Conservation (phyloP, 2,797 vertebrate genomes). For the Eidolon dupreanum region DNA sequence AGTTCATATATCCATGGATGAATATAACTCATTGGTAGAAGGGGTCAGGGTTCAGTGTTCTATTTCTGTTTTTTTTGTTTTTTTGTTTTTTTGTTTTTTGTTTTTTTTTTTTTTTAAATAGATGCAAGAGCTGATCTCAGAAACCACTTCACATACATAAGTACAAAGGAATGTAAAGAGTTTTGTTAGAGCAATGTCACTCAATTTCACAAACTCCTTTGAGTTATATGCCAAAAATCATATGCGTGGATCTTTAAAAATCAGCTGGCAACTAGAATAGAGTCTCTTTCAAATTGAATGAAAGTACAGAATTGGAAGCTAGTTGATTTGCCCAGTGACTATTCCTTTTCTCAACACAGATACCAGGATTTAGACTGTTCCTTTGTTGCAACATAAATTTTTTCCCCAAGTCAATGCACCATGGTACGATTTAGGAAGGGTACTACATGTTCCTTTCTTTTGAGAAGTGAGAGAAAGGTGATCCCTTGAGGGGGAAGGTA, state of each 20-base stretch:
- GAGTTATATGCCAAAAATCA: neutral
- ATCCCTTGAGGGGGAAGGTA: neutral
- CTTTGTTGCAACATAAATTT: neutral
- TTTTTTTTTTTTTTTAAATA: neutral
- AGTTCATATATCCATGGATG: neutral
- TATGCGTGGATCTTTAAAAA: neutral
- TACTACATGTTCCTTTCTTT: neutral
- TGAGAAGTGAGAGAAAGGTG: neutral
- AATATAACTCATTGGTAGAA: slow-evolving; percentile 6
- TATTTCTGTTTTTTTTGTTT: neutral
- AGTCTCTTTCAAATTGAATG: neutral
- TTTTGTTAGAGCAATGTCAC: neutral
- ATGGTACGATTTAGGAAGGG: neutral
- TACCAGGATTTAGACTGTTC: neutral
- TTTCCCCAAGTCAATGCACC: neutral
- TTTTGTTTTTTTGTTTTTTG: neutral
- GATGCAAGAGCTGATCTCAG: slow-evolving; percentile 5
- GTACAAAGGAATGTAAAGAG: slow-evolving; percentile 18
- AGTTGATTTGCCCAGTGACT: neutral
- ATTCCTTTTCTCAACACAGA: neutral
- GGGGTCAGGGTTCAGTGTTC: neutral
- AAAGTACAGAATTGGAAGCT: neutral
- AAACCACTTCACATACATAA: neutral
- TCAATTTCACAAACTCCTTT: neutral
- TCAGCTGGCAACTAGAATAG: neutral